Evolutionary conservation across 2,888 invertebrate genomes (phyloP), one percentile per base, ranked within the genome.

Genomic region (Scaeva pyrastri): DNA sequence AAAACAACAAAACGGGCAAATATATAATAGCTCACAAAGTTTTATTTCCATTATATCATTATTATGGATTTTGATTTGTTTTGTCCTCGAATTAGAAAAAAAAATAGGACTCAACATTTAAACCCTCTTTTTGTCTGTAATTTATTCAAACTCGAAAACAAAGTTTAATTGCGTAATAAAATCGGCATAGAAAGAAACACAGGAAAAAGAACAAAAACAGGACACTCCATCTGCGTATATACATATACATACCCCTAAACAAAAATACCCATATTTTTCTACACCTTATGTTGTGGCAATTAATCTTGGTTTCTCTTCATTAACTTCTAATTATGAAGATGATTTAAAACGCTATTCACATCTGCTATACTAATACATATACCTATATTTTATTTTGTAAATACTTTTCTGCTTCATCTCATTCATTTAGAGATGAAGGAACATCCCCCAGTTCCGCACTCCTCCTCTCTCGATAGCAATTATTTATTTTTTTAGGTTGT

Each of bases 221-320:
- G 4, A 45, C 12, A 39, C 21, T 10, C 10, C n/a, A 31, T 31
- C n/a, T 3, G 10, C 31, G 4, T 1, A 31, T 5, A 0, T 19
- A 5, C 10, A 8, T 3, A 6, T 36, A 1, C 5, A 19, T 3
- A 1, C 56, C 21, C 11, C 26, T n/a, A 0, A 66, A 50, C 36
- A 48, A 2, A n/a, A 50, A 36, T 21, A 26, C 19, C 55, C 71
- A 45, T 70, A 73, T 83, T 73, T 62, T 48, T 66, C 11, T 64
- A 75, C 74, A 84, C 71, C 79, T 75, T 79, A 56, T 78, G 78
- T 56, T 68, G 74, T 70, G 79, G 56, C 83, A 84, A 84, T 84
- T 84, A 84, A 84, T 84, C 79, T 79, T 52, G 79, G 71, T 79
- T 75, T 58, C 79, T 79, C 75, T 79, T 84, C 75, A 84, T 84